Base-by-base conservation (phyloP, 1,140 invertebrate genomes). In the Papilio helenus region DNA sequence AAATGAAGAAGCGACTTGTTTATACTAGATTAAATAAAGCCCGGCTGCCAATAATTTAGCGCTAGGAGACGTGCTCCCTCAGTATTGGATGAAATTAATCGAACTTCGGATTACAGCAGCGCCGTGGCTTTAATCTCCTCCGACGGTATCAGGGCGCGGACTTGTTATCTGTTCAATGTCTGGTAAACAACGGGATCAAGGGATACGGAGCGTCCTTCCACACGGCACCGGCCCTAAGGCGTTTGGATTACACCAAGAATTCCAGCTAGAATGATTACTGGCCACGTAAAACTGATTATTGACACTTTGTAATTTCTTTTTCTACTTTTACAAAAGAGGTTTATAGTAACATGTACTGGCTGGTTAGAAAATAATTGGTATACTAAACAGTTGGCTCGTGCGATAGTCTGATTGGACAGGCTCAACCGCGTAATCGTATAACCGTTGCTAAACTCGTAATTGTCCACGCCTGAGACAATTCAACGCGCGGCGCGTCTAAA, bases 151-250 rank as follows among this genome's bases (percentile, higher is more conserved):
- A 87, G 90, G 89, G 90, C 91, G 90, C 85, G 90, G 93, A 94
- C 88, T 94, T 94, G 93, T 93, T 95, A 95, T 95, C 94, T 95
- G 94, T 92, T 95, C 94, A 95, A 95, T 95, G 94, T 95, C 94
- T 95, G 94, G 94, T 95, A 94, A 95, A 95, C 94, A 95, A 95
- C 92, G 88, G 93, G 93, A 94, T 94, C 90, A 94, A 93, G 92
- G 93, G 92, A 93, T 94, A 94, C 93, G 91, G 88, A 91, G 88
- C 92, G 90, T 93, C 92, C 91, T 94, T 91, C 90, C 89, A 93
- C 90, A 90, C 86, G 84, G 85, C 77, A 84, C 90, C 91, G 88
- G 91, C 91, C 93, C 93, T 92, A 83, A 82, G 93, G 90, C 92
- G 84, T 76, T 79, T 84, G 90, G 93, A 93, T 93, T 94, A 93